Evolutionary conservation across 2,888 invertebrate species (phyloP), one percentile per base, ranked within the genome.

Genomic region (Eulithis testata): DNA sequence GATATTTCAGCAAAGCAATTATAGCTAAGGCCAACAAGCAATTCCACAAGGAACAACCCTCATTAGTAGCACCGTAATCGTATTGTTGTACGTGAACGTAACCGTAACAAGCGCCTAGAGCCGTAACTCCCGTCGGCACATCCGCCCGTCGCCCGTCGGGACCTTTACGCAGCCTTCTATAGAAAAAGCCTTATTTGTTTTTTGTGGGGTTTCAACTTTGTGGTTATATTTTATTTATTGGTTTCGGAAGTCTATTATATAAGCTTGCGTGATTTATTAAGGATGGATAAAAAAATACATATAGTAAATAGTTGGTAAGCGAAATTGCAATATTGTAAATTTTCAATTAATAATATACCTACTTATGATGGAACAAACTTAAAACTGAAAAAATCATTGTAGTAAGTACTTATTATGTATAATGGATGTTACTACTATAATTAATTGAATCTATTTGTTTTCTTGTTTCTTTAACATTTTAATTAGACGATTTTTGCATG

Each of bases 1-100:
- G 3, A 12, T 7, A 6, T 47, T 47, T 47, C 6, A 7, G 8
- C 8, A 8, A 37, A 12, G 7, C 37, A 52, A 1, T 52, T 52
- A 52, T 37, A 4, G 31, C 40, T 6, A 43, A 62, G 11, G 40
- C 50, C 49, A 47, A 54, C n/a, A 40, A 12, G 43, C 21, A 36
- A 51, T 49, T 14, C 12, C 11, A 44, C 45, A 44, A 62, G 56
- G 36, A 62, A 63, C 56, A 60, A 37, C 65, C 65, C 49, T 59
- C 54, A n/a, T 60, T 49, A 60, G 11, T 31, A 50, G 55, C 27
- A 8, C 45, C 37, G 36, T 60, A 53, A 44, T 50, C 11, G 36
- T 47, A 40, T 12, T 43, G 58, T 56, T n/a, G 31, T 47, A 43
- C 53, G 60, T 57, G 49, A 55, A 31, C 21, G 47, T 36, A 52